Evolutionary conservation across 2,888 invertebrate species (phyloP).

Genomic region (Dolichomitus sp.): DNA sequence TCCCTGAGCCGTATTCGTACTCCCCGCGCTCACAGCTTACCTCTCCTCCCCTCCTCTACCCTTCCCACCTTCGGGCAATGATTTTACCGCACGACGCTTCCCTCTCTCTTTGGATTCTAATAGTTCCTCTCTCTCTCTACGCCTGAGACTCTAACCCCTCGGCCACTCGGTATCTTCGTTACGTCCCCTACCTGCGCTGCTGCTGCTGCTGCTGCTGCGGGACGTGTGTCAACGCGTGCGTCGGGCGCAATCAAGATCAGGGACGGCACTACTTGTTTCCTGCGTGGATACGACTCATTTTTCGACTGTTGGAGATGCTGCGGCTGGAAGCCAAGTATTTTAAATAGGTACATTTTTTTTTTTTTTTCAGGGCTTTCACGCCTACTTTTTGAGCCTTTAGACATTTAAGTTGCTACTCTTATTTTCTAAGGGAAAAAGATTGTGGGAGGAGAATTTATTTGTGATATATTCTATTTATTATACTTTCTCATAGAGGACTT

Average conservation of each 20-base stretch:
- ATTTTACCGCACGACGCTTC: slow-evolving; percentile 69
- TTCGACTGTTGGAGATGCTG: background rate
- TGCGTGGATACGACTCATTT: background rate
- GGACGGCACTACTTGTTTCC: slow-evolving; percentile 33
- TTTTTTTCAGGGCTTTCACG: too few species aligned
- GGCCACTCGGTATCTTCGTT: slow-evolving; percentile 56
- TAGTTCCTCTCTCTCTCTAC: slow-evolving; percentile 31
- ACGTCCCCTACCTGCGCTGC: slow-evolving; percentile 69
- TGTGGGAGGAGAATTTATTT: too few species aligned
- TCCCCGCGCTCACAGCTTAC: slow-evolving; percentile 40
- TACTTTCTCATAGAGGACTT: too few species aligned
- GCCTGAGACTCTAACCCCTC: slow-evolving; percentile 23
- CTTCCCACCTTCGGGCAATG: slow-evolving; percentile 70
- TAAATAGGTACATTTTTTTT: too few species aligned
- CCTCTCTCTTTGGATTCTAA: background rate
- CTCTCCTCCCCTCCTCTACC: slow-evolving; percentile 58
- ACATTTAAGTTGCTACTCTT: too few species aligned
- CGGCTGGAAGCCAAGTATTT: background rate
- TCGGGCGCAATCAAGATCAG: slow-evolving; percentile 63
- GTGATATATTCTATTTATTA: too few species aligned
- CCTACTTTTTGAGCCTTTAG: too few species aligned
- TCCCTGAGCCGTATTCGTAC: slow-evolving; percentile 50
- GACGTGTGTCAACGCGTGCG: slow-evolving; percentile 44
- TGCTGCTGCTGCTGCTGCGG: slow-evolving; percentile 23
- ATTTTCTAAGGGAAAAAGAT: too few species aligned